Evolutionary conservation across 2,797 vertebrate genomes (phyloP), one percentile per base, ranked within the genome.

Genomic region (Crenichthys baileyi): DNA sequence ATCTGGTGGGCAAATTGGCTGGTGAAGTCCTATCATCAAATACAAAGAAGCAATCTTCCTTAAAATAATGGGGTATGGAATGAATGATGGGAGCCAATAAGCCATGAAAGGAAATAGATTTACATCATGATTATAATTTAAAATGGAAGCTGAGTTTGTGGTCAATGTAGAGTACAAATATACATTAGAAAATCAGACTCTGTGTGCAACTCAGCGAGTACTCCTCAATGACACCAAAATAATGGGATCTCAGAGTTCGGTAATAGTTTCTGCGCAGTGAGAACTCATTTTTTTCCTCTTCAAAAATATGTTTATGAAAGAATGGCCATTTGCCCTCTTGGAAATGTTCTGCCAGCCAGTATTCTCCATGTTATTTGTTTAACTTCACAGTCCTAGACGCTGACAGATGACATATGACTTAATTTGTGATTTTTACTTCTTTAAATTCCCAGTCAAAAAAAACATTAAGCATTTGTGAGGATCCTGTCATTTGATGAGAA

Each of bases 21-120:
- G 72, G 53, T 73, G 85, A 86, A 86, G 74, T 87, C 73, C 8
- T 70, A 91, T 87, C 83, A 83, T 85, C 78, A 78, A 89, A 86
- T 79, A 84, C 83, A 79, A 87, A 87, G 90, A 92, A 85, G 86
- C 91, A 91, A 91, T 93, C 79, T 91, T 74, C 77, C 81, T n/a
- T 81, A 89, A 90, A 90, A 94, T 94, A 95, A 94, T 94, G 93
- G 92, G 85, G 91, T 91, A 90, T 93, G 92, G 88, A 90, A 91
- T 91, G 90, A 91, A 91, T 89, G 89, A 85, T 88, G 84, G 86
- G 72, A 92, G 90, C 89, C 87, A 95, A 93, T 92, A 91, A 91
- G 82, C 88, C 93, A 83, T 94, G 92, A 90, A 90, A 80, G 74
- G 79, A 93, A 94, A 91, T 88, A 88, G 89, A 93, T 94, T 91